phyloP scores from a whole-genome alignment of 2,113 vertebrate genomes.

The Grammomys dolichurus region DNA sequence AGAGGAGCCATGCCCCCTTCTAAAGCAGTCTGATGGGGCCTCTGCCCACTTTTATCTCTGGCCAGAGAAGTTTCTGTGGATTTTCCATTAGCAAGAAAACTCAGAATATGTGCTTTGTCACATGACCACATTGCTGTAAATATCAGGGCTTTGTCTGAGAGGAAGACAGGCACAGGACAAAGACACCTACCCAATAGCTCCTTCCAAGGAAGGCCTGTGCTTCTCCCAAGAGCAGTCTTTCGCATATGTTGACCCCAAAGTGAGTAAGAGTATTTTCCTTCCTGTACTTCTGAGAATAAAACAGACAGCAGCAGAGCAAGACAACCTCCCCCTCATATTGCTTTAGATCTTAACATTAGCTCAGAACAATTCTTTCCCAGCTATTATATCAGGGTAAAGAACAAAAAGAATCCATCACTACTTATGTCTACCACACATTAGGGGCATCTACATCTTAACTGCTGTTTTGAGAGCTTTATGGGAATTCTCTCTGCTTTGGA shows the following conservation, averaged over 20 bases:
- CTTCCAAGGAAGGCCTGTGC: not conserved
- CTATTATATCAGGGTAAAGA: not conserved
- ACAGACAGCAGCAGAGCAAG: not conserved
- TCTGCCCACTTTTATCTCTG: not conserved
- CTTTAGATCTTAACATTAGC: not conserved
- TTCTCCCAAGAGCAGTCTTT: not conserved
- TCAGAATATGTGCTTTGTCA: not conserved
- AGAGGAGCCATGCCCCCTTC: not conserved
- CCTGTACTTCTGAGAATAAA: not conserved
- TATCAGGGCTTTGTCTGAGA: not conserved
- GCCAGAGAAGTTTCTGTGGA: not conserved
- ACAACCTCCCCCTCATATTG: not conserved
- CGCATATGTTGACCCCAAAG: not conserved
- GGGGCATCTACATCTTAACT: not conserved
- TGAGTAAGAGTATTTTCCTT: not conserved
- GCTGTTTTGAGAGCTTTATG: not conserved
- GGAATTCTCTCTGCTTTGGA: slow-evolving; percentile 4
- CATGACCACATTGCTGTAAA: not conserved
- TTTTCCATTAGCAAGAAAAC: not conserved
- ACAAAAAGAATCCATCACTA: not conserved
- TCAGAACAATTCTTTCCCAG: not conserved
- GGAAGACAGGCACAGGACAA: not conserved
- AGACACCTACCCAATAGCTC: too few relatives aligned
- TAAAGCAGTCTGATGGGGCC: not conserved
- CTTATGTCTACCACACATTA: not conserved